Conservation (phyloP, 2,113 vertebrate genomes). For the Girardinichthys multiradiatus region DNA sequence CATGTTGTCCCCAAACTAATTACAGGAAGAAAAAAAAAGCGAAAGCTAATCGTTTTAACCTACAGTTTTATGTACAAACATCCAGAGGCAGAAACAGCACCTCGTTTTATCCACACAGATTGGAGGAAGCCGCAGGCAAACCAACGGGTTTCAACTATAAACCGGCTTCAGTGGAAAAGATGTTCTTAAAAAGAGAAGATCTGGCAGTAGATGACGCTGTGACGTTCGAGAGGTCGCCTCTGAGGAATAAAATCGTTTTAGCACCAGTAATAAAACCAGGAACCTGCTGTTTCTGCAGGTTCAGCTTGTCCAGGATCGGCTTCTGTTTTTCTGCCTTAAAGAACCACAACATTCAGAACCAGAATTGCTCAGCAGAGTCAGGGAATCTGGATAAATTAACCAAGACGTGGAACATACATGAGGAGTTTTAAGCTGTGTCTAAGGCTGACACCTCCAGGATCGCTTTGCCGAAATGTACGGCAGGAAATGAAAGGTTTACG, state of each 20-base stretch:
- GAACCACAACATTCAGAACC: background rate
- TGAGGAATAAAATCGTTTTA: slow-evolving; percentile 19
- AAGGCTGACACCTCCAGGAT: too few species aligned
- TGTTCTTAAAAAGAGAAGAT: too few species aligned
- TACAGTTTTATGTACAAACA: slow-evolving; percentile 36
- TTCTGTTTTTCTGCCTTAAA: background rate
- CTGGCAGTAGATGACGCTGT: slow-evolving; percentile 77
- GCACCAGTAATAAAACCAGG: slow-evolving; percentile 42
- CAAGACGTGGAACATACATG: background rate
- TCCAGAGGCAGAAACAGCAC: background rate
- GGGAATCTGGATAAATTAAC: background rate
- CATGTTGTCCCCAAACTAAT: background rate
- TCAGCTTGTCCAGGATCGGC: background rate
- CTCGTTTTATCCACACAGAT: background rate
- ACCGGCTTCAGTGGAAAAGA: too few species aligned
- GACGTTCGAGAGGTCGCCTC: background rate
- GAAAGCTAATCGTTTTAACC: background rate
- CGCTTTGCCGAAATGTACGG: too few species aligned
- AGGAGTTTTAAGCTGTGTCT: background rate
- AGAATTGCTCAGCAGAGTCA: too few species aligned
- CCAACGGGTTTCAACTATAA: too few species aligned
- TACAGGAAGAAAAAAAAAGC: background rate
- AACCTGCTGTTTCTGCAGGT: background rate
- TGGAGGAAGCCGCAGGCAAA: background rate
- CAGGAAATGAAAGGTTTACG: too few species aligned